phyloP scores from a whole-genome alignment of 2,888 invertebrate species.

The Synergus gifuensis region DNA sequence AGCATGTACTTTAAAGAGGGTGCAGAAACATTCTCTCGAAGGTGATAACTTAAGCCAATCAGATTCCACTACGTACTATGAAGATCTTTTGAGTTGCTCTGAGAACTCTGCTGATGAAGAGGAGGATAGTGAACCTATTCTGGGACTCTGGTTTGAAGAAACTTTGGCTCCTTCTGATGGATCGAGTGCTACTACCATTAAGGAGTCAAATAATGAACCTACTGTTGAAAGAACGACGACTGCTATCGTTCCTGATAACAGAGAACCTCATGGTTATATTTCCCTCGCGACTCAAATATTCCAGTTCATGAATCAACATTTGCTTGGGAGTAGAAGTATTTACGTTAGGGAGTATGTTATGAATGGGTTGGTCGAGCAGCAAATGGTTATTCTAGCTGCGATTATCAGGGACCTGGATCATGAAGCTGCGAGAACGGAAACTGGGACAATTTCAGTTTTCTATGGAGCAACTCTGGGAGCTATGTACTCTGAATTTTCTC shows the following conservation, averaged over 20 bases:
- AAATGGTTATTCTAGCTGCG: slow-evolving; percentile 92
- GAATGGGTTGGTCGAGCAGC: slow-evolving; percentile 89
- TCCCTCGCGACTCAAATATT: slow-evolving; percentile 92
- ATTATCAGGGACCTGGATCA: slow-evolving; percentile 94
- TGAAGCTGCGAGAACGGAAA: slow-evolving; percentile 91
- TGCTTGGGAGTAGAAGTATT: slow-evolving; percentile 86
- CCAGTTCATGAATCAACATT: slow-evolving; percentile 89
- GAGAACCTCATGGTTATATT: slow-evolving; percentile 90
- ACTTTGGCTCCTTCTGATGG: slow-evolving; percentile 89
- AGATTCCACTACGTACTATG: slow-evolving; percentile 97
- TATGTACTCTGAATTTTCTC: slow-evolving; percentile 87
- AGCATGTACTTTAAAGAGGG: slow-evolving; percentile 90
- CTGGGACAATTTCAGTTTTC: slow-evolving; percentile 86
- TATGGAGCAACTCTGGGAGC: slow-evolving; percentile 86
- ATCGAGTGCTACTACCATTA: slow-evolving; percentile 80
- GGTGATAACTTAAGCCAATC: slow-evolving; percentile 92
- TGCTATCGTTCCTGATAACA: slow-evolving; percentile 86
- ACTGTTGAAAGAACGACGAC: slow-evolving; percentile 79
- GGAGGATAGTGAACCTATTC: slow-evolving; percentile 90
- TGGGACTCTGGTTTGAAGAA: slow-evolving; percentile 97
- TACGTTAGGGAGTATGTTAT: slow-evolving; percentile 85
- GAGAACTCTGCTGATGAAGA: slow-evolving; percentile 93
- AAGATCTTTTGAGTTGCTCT: slow-evolving; percentile 94
- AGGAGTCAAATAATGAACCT: slow-evolving; percentile 78
- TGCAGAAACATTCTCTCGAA: slow-evolving; percentile 90